Evolutionary conservation across 2,113 vertebrate species (phyloP), one percentile per base, ranked within the genome.

Genomic region (Himantopus leucocephalus): DNA sequence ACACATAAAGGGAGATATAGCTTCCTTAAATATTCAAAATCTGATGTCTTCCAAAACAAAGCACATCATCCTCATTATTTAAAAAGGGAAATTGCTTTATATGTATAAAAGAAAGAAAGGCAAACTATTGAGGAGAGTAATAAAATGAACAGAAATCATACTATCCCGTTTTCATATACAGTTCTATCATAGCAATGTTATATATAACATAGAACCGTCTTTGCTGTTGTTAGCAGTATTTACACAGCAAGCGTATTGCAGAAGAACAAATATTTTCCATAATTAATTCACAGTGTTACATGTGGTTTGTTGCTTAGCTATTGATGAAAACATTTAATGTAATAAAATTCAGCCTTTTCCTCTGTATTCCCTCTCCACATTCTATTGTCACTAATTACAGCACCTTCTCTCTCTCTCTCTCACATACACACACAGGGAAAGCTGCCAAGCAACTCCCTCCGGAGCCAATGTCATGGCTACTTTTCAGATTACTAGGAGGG

Each of bases 41-140:
- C 88, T 37, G 56, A 71, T 66, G 55, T 85, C 47, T 77, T 97
- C 85, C 97, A 94, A 97, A 98, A 97, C 88, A 96, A 98, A 95
- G 92, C 76, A 93, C 83, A 96, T 96, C 81, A 95, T 84, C 93
- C 90, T 94, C 90, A 91, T 96, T 81, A 95, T 90, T 97, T 94
- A 89, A 96, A 94, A 97, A 97, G 81, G 85, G 95, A 98, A 97
- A 79, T 75, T 96, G 68, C 66, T 93, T 96, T 96, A 86, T 72
- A 81, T 92, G 75, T 96, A 85, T 96, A 37, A 37, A 37, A 37
- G 37, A 37, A 37, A 24, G 56, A 75, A 73, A 73, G 15, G 43
- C 85, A 82, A 83, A 76, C 23, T 34, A 92, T 34, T 14, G 37
- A 84, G 43, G n/a, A 68, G 23, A 67, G n/a, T 87, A 93, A 67